Base-by-base conservation (phyloP, 2,797 vertebrate genomes). In the Geotrypetes seraphini region DNA sequence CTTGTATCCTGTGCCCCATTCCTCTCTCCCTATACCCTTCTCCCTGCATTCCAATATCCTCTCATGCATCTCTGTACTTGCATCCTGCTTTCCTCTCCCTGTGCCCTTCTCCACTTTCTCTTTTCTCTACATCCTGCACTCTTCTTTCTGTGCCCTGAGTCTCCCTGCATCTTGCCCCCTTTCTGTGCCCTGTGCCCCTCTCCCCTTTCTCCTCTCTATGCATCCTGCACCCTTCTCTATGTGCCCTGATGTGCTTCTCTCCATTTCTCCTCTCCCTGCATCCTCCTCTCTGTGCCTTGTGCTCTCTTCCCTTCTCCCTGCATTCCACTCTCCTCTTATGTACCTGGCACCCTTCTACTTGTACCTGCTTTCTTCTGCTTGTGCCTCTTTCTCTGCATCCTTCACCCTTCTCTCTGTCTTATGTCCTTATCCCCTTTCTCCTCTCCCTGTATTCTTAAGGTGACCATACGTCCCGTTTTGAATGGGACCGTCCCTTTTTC, bases 11-110 rank as follows among this genome's bases (percentile, higher is more conserved):
- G 21, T 28, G 12, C 28, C 25, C 15, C 25, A 20, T 14, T 28
- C 17, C 29, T 25, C 27, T 33, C 26, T 10, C n/a, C 5, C 5
- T 2, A 3, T 16, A 7, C 14, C 2, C 2, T 38, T 33, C 30
- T 21, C 10, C 18, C 18, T 1, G 0, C 29, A n/a, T n/a, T n/a
- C n/a, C n/a, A n/a, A n/a, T n/a, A n/a, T 15, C 8, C 10, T 20
- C 6, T 31, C 31, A 17, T 34, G 12, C 25, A 28, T 19, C 8
- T 8, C 8, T 8, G 8, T 7, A 18, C n/a, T n/a, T n/a, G n/a
- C n/a, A n/a, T n/a, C n/a, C n/a, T n/a, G 10, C 5, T 25, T 44
- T n/a, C n/a, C n/a, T n/a, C n/a, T n/a, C n/a, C n/a, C n/a, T n/a
- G n/a, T n/a, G n/a, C n/a, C 28, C 20, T n/a, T 3, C 25, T 14